Evolutionary conservation across 2,888 invertebrate genomes (phyloP).

Genomic region (Nomada fabriciana): DNA sequence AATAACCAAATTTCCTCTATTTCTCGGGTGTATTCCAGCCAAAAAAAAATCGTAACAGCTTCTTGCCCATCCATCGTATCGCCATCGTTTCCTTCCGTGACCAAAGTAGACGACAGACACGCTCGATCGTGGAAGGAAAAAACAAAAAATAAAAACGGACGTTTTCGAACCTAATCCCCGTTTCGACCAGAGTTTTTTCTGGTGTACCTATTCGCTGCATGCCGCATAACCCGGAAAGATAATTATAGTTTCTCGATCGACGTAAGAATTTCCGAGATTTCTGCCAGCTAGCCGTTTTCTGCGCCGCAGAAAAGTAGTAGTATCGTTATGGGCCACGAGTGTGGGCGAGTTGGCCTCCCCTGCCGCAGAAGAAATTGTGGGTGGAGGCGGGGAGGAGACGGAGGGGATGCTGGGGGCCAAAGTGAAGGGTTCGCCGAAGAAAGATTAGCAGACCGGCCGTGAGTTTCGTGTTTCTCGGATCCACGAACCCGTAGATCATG

Average conservation of each 20-base stretch:
- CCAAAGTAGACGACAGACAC: constrained; percentile 47
- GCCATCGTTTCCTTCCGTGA: constrained; percentile 45
- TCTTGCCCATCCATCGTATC: background rate
- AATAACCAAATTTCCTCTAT: too few species aligned
- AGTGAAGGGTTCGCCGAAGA: constrained; percentile 79
- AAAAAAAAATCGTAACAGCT: background rate
- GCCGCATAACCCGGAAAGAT: constrained; percentile 77
- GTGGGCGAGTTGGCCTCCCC: constrained; percentile 58
- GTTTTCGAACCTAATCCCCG: background rate
- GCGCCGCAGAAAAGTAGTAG: constrained; percentile 54
- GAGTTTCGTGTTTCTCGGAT: constrained; percentile 82
- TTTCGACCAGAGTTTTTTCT: constrained; percentile 35
- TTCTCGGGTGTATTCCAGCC: too few species aligned
- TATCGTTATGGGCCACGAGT: constrained; percentile 60
- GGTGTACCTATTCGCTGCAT: constrained; percentile 67
- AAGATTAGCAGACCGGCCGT: constrained; percentile 79
- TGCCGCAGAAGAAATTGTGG: background rate
- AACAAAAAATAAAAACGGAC: constrained; percentile 23
- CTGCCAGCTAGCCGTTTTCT: constrained; percentile 53
- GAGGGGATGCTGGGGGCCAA: constrained; percentile 63
- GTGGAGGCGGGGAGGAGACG: constrained; percentile 19
- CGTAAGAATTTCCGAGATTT: constrained; percentile 77
- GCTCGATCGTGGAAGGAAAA: constrained; percentile 49
- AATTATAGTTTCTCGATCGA: constrained; percentile 80
- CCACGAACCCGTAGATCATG: constrained; percentile 83